Conservation (phyloP, 2,888 invertebrate species). For the Pristionchus maxplancki region DNA sequence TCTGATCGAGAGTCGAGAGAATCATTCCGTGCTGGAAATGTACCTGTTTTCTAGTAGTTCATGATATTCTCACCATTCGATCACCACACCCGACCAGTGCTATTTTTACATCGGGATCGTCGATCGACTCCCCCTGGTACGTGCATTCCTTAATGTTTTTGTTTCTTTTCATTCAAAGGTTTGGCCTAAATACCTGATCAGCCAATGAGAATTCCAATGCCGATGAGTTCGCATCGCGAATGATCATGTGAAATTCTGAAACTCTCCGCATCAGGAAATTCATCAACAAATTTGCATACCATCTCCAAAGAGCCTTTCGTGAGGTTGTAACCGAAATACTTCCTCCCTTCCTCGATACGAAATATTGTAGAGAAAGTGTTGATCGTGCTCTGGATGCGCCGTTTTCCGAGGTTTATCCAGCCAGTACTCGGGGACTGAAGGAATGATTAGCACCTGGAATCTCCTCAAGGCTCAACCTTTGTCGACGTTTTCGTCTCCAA, state of each 20-base stretch:
- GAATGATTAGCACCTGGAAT: not conserved
- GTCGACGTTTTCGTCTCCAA: conserved; percentile 9
- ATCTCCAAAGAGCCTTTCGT: conserved; percentile 14
- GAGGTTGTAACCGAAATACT: conserved; percentile 45
- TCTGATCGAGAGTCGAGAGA: conserved; percentile 58
- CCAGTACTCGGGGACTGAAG: conserved; percentile 60
- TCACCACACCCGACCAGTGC: conserved; percentile 68
- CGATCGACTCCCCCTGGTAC: conserved; percentile 60
- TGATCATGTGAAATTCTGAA: conserved; percentile 50
- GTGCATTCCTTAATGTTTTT: conserved; percentile 56
- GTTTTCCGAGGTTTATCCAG: conserved; percentile 54
- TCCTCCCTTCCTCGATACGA: conserved; percentile 45
- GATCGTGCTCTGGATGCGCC: conserved; percentile 50
- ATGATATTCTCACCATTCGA: too few species aligned
- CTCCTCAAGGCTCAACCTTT: not conserved
- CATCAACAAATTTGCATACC: not conserved
- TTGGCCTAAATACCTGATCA: conserved; percentile 52
- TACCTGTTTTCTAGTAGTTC: not conserved
- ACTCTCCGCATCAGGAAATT: not conserved
- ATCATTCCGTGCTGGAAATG: conserved; percentile 66
- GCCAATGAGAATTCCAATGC: conserved; percentile 41
- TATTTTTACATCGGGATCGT: conserved; percentile 59
- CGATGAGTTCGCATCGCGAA: not conserved
- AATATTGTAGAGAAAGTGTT: conserved; percentile 54
- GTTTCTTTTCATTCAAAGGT: not conserved